These are phyloP conservation scores for Lagocephalus sceleratus DNA, from an alignment of 2,797 vertebrate species.

Conservation along the genomic window DNA sequence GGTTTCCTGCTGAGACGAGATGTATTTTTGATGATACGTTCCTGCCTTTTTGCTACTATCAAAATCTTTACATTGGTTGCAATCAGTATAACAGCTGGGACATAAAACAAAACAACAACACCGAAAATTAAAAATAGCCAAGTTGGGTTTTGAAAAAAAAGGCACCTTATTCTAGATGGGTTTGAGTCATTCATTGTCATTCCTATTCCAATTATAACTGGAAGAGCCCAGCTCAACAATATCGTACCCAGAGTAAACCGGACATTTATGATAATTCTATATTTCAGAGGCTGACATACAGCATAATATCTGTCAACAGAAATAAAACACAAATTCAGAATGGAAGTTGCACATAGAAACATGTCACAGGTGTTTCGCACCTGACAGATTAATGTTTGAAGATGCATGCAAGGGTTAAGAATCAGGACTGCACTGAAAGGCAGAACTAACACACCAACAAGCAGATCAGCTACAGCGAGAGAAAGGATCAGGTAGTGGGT, in stretches of 20 bases:
- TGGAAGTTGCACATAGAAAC: neutral
- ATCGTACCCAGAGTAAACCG: constrained; percentile 69
- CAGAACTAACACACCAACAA: neutral
- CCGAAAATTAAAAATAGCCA: constrained; percentile 32
- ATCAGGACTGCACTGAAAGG: neutral
- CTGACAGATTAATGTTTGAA: neutral
- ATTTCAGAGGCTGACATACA: constrained; percentile 81
- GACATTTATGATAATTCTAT: constrained; percentile 69
- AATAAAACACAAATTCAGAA: constrained; percentile 25
- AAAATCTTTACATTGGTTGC: neutral
- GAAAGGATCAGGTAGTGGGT: neutral
- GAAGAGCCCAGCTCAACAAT: constrained; percentile 75
- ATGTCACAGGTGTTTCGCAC: neutral
- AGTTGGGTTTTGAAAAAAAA: constrained; percentile 4
- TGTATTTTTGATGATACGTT: neutral
- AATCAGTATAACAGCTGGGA: constrained; percentile 81
- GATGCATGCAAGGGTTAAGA: neutral
- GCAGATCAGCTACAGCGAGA: neutral
- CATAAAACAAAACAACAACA: constrained; percentile 69
- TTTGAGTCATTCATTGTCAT: constrained; percentile 78
- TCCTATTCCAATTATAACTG: constrained; percentile 77
- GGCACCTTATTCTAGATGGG: constrained; percentile 34
- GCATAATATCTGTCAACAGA: constrained; percentile 75
- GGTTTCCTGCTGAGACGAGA: neutral
- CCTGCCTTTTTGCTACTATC: neutral